Evolutionary conservation across 2,888 invertebrate genomes (phyloP), one percentile per base, ranked within the genome.

Genomic region (Drosophila bunnanda): DNA sequence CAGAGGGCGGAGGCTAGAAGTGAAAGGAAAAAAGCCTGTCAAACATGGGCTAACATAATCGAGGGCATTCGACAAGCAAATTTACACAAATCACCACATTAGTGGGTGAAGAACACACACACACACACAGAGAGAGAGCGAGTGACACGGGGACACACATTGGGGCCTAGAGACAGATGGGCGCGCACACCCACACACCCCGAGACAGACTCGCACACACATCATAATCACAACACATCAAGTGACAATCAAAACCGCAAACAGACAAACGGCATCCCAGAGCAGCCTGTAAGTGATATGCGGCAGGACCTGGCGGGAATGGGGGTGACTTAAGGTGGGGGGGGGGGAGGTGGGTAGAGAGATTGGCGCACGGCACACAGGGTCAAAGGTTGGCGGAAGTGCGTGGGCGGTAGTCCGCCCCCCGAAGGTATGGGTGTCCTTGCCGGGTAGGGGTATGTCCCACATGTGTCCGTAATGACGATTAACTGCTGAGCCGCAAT

Each of bases 161-260:
- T 25, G 44, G 75, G 67, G 68, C 75, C 75, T 75, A 67, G 70
- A 36, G 38, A 56, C 43, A 57, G 61, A 57, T 41, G 25, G 43
- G 60, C 28, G 20, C 28, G 1, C 5, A 41, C n/a, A n/a, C 9
- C 46, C 43, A 39, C 53, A 60, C 70, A 66, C 58, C 13, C 41
- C 17, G 6, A 39, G 15, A 48, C 44, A 46, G 22, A 57, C 39
- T 50, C 48, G 56, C 44, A 25, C 48, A 67, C 60, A 71, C 66
- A 82, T 88, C 86, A 85, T 82, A 85, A 85, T 86, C 86, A 86
- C 81, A 82, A 79, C 79, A 86, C 86, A 88, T 82, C 88, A 83
- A 88, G 86, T 79, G 88, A 88, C 85, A 88, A 85, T 85, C 82
- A 83, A 88, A 82, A 78, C 86, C 86, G 78, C 86, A 85, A 88